A percentile compares a stretch with the other conserved stretches of the same genome.
Evolutionary conservation across 1,140 invertebrate species (phyloP).

Genomic region (Drosophila orosa): DNA sequence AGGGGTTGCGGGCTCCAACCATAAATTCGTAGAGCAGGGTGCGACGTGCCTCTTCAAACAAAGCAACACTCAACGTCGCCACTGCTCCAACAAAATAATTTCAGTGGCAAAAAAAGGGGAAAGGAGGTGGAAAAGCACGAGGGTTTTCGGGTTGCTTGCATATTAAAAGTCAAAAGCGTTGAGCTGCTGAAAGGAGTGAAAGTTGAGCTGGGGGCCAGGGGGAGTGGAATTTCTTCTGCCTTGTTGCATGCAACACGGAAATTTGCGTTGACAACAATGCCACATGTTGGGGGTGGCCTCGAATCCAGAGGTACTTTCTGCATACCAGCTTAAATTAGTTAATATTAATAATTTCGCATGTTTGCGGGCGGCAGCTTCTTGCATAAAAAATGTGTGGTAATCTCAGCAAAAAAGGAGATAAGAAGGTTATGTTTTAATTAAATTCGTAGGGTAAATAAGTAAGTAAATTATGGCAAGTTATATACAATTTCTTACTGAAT

Average conservation of each 20-base stretch:
- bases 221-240: constrained; percentile 31
- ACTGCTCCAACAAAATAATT: constrained; percentile 74
- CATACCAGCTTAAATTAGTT: constrained; percentile 58
- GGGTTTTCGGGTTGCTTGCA: constrained; percentile 60
- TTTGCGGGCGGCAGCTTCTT: constrained; percentile 23
- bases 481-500: not conserved
- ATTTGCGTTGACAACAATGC: constrained; percentile 75
- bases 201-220: not conserved
- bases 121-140: not conserved
- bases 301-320: constrained; percentile 3
- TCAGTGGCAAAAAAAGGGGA: constrained; percentile 39
- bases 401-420: constrained; percentile 18
- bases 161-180: constrained; percentile 81
- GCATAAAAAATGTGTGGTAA: constrained; percentile 53
- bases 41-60: constrained; percentile 76
- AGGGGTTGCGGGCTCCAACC: constrained; percentile 20
- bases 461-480: not conserved
- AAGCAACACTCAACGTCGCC: constrained; percentile 75
- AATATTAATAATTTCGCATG: constrained; percentile 65
- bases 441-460: not conserved
- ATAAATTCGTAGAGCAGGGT: constrained; percentile 66
- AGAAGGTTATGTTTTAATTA: constrained; percentile 28
- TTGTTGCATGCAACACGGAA: constrained; percentile 72
- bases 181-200: constrained; percentile 45
- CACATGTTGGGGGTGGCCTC: constrained; percentile 31